Evolutionary conservation across 2,113 vertebrate species (phyloP).

Genomic region (Phyllostomus discolor): DNA sequence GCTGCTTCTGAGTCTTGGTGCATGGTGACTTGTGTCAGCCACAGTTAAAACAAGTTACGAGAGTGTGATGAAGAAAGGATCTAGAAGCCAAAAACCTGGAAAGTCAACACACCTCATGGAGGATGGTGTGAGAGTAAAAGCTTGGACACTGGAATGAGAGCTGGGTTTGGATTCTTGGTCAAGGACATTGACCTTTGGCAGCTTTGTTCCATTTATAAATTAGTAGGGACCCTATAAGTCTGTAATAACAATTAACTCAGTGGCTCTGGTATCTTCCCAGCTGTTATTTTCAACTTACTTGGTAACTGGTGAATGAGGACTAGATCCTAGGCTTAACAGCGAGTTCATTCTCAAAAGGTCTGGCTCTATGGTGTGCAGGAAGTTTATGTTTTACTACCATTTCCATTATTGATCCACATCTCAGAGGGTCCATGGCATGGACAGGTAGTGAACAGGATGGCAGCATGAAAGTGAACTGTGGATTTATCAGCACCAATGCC

Average conservation of each 20-base stretch:
- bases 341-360: no score
- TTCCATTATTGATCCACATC: rapidly evolving
- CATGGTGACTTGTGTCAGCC: neutral
- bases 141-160: neutral
- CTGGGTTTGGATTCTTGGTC: neutral
- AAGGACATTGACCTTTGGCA: neutral
- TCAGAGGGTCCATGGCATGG: neutral
- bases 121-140: no score
- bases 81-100: neutral
- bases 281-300: neutral
- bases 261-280: neutral
- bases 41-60: neutral
- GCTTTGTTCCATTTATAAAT: neutral
- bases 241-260: neutral
- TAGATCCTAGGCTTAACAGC: neutral
- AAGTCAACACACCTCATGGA: no score
- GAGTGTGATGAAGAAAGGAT: neutral
- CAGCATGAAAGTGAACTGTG: neutral
- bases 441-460: neutral
- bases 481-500: neutral
- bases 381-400: neutral
- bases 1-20: neutral
- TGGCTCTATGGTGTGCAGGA: rapidly evolving
- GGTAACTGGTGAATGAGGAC: neutral
- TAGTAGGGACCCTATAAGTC: no score